A percentile compares a stretch with the other conserved stretches of the same genome.
These are phyloP conservation scores for Daphoenositta chrysoptera DNA, from an alignment of 2,113 vertebrate species.

Conservation along the genomic window DNA sequence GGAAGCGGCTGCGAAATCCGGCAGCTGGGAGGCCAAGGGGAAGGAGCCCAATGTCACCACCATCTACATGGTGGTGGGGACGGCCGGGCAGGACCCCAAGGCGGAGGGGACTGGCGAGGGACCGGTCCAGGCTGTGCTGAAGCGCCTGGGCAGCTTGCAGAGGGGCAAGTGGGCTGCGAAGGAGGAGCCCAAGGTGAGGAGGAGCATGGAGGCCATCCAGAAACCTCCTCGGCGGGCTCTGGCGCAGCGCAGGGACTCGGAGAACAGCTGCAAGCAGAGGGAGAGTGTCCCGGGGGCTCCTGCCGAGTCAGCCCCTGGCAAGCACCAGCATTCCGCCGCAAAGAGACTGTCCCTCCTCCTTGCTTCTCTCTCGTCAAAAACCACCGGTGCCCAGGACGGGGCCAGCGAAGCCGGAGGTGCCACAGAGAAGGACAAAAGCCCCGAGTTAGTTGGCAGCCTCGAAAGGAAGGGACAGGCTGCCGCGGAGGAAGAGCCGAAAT, in stretches of 20 bases:
- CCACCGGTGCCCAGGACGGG: background rate
- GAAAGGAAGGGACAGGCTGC: slow-evolving; percentile 47
- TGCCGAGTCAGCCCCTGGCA: background rate
- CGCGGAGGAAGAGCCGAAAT: slow-evolving; percentile 77
- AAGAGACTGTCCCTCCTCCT: slow-evolving; percentile 37
- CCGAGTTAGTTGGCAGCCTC: background rate
- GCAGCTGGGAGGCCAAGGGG: background rate
- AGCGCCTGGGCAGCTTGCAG: slow-evolving; percentile 85
- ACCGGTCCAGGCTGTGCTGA: slow-evolving; percentile 81
- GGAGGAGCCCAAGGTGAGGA: slow-evolving; percentile 60
- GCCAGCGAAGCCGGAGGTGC: background rate
- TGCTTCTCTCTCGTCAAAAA: background rate
- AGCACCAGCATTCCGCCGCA: background rate
- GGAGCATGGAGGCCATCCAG: slow-evolving; percentile 67
- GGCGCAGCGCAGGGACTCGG: slow-evolving; percentile 46
- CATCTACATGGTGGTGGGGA: slow-evolving; percentile 87
- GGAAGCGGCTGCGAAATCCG: slow-evolving; percentile 20
- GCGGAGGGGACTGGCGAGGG: slow-evolving; percentile 56
- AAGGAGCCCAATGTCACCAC: slow-evolving; percentile 74
- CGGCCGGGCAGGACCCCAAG: slow-evolving; percentile 46
- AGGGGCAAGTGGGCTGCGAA: slow-evolving; percentile 67
- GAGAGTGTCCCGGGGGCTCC: slow-evolving; percentile 26
- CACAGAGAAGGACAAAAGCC: slow-evolving; percentile 30
- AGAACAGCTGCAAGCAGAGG: slow-evolving; percentile 40
- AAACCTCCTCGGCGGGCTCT: slow-evolving; percentile 84